Evolutionary conservation across 2,888 invertebrate genomes (phyloP).

Genomic region (Clivina fossor): DNA sequence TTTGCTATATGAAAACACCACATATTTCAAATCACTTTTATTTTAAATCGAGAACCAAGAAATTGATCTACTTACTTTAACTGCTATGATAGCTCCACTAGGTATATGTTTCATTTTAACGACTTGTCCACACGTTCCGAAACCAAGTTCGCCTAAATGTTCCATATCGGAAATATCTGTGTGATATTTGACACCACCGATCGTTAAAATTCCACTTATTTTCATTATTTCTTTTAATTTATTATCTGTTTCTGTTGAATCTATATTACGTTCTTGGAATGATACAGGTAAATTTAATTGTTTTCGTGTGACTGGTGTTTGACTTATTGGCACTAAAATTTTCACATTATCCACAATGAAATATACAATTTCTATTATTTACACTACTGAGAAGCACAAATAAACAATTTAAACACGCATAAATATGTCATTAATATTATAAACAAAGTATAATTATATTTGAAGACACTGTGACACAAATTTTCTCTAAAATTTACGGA

Average conservation of each 20-base stretch:
- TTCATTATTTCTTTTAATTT: constrained; percentile 91
- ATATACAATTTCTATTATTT: no score
- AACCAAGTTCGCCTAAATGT: constrained; percentile 84
- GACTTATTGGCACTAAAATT: constrained; percentile 58
- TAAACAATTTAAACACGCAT: no score
- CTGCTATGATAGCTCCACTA: constrained; percentile 85
- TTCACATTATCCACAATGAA: constrained; percentile 37
- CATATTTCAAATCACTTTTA: constrained; percentile 6
- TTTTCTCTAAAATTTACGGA: no score
- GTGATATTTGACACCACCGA: constrained; percentile 75
- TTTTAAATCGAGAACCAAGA: neutral
- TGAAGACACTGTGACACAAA: no score
- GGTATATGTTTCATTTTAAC: constrained; percentile 93
- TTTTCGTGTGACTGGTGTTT: no score
- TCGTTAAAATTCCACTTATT: constrained; percentile 86
- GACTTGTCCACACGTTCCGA: constrained; percentile 97
- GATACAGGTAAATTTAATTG: constrained; percentile 63
- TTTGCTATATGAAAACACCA: constrained; percentile 66
- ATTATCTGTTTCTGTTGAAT: constrained; percentile 70
- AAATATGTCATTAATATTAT: no score
- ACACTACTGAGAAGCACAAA: no score
- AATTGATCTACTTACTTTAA: constrained; percentile 67
- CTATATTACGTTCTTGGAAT: constrained; percentile 56
- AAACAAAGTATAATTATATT: no score
- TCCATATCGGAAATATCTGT: constrained; percentile 83